Evolutionary conservation across 2,888 invertebrate species (phyloP).

Genomic region (Itoplectis maculator): DNA sequence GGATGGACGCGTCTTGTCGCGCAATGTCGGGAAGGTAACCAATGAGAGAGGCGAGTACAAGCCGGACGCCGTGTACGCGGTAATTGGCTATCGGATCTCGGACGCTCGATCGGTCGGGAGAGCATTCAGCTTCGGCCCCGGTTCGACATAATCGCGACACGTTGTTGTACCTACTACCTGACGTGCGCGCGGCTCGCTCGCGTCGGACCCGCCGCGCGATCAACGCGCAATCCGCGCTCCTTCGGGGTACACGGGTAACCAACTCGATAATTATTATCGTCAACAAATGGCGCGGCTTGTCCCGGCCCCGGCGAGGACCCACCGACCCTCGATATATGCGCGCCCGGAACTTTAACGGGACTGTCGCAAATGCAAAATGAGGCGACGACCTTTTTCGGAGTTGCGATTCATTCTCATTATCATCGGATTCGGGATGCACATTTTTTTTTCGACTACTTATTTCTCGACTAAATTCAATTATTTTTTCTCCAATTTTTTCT

Average conservation of each 20-base stretch:
- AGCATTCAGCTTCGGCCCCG: conserved; percentile 68
- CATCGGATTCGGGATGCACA: no score
- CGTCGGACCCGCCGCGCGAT: conserved; percentile 34
- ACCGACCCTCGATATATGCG: background rate
- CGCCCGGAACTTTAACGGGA: background rate
- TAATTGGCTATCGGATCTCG: conserved; percentile 80
- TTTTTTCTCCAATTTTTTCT: no score
- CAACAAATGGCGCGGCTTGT: conserved; percentile 74
- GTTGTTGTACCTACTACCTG: conserved; percentile 73
- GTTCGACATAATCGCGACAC: conserved; percentile 80
- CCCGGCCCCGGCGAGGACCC: background rate
- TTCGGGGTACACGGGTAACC: conserved; percentile 77
- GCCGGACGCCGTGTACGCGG: conserved; percentile 78
- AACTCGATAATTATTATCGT: conserved; percentile 77
- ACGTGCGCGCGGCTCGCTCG: conserved; percentile 34
- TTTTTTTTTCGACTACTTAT: no score
- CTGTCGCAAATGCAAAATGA: background rate
- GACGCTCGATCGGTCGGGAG: conserved; percentile 73
- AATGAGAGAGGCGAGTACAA: conserved; percentile 68
- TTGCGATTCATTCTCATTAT: background rate
- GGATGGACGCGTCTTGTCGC: conserved; percentile 54
- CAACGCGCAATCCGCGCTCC: conserved; percentile 70
- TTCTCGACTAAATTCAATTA: no score
- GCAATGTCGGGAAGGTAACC: conserved; percentile 26
- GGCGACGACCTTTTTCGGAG: background rate